phyloP scores from a whole-genome alignment of 92 coral and sea anemone species.

The Umimayanthus chanpuru region DNA sequence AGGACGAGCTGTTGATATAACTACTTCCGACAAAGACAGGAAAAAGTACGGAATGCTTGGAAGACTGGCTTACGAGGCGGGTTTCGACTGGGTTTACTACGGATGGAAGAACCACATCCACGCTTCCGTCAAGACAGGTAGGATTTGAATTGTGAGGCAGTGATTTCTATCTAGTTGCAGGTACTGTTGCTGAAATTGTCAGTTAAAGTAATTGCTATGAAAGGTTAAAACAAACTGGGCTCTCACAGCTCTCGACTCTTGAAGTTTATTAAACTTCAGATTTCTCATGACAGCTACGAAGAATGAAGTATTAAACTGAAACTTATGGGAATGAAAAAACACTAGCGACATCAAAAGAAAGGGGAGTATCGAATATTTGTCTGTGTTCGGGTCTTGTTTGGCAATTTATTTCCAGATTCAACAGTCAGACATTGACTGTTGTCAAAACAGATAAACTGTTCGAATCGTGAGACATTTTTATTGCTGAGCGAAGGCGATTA shows the following conservation, averaged over 20 bases:
- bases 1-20: slow-evolving; percentile 82
- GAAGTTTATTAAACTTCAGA: neutral
- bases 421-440: neutral
- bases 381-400: neutral
- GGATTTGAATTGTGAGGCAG: neutral
- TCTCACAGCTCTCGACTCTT: neutral
- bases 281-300: neutral
- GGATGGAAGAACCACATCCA: slow-evolving; percentile 70
- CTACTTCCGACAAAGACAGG: slow-evolving; percentile 67
- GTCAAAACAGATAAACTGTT: slow-evolving; percentile 1
- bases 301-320: neutral
- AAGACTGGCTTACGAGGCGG: slow-evolving; percentile 73
- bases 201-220: neutral
- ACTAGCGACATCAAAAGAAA: neutral
- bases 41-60: slow-evolving; percentile 67
- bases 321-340: neutral
- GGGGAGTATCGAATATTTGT: neutral
- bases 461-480: neutral
- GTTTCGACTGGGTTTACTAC: slow-evolving; percentile 83
- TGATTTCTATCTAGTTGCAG: neutral
- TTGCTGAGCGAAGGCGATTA: neutral
- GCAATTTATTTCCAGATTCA: neutral
- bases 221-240: neutral
- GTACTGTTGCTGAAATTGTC: neutral
- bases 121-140: slow-evolving; percentile 85